Base-by-base conservation (phyloP, 1,140 invertebrate species). In the Theocolax elegans region DNA sequence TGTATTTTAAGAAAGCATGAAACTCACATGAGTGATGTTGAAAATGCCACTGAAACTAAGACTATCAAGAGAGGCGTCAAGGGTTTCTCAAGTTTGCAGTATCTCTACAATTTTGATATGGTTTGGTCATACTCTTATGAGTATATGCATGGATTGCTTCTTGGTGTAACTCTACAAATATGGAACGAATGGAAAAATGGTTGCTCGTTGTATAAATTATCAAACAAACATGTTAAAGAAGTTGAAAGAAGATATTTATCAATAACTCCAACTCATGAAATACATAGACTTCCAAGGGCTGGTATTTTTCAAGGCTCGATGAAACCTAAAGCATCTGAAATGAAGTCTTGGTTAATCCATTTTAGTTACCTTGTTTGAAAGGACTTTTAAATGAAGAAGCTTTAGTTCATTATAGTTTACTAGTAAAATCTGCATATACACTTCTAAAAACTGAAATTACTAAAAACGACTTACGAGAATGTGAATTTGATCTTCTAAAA, bases 121-220 rank as follows among this genome's bases (percentile, higher is more conserved):
- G 38, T 77, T 42, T 72, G 69, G 66, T 70, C 72, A 17, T 76
- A 74, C n/a, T 64, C 70, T 9, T 27, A 56, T 6, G 77, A 79
- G 35, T 77, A 77, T 56, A 74, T 79, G 75, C 74, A 79, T 59
- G 72, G 51, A 48, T 19, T 72, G 29, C 46, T 75, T 4, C 42
- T 76, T 12, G 75, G 75, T 3, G 72, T 76, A 29, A 38, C 48
- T 44, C 25, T 53, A 21, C 74, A 75, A 35, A 8, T 78, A 3
- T 78, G 74, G 75, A 49, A 56, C 54, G 49, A 66, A 44, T 42
- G 23, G 25, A 53, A 66, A 54, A 54, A 17, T 54, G 27, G 46
- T 2, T 40, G 9, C 65, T 27, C 21, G 23, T 56, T 38, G 48
- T 62, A 23, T 51, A 56, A 51, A 23, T 49, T 35, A 1, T 27